Evolutionary conservation across 2,888 invertebrate genomes (phyloP).

Genomic region (Tiliacea aurago): DNA sequence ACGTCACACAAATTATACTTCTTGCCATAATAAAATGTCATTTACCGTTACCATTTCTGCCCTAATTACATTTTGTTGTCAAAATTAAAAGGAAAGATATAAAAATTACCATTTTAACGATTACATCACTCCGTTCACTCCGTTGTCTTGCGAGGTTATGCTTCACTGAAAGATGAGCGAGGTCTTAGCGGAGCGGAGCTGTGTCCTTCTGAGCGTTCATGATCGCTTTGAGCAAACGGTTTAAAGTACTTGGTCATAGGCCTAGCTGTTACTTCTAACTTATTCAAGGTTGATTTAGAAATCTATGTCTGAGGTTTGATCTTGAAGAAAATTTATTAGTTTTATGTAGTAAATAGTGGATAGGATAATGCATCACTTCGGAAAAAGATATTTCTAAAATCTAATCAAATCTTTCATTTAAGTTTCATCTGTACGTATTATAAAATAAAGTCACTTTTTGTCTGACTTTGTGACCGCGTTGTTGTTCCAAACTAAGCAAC

Average conservation of each 20-base stretch:
- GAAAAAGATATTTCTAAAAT: neutral
- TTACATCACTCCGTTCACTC: neutral
- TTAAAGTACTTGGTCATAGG: neutral
- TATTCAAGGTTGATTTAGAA: slow-evolving; percentile 39
- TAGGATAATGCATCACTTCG: neutral
- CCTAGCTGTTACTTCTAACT: slow-evolving; percentile 29
- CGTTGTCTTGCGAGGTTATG: slow-evolving; percentile 2
- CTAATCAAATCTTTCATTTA: neutral
- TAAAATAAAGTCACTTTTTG: neutral
- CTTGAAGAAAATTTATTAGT: slow-evolving; percentile 5
- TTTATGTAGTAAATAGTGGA: neutral
- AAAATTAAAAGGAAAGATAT: slow-evolving; percentile 50
- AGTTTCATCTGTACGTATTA: neutral
- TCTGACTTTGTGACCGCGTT: no score
- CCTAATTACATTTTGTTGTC: slow-evolving; percentile 53
- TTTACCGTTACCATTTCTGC: slow-evolving; percentile 22
- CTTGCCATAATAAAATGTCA: neutral
- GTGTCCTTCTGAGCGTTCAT: slow-evolving; percentile 37
- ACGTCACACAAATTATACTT: no score
- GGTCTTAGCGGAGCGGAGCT: slow-evolving; percentile 18
- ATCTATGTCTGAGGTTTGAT: neutral
- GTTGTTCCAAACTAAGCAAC: no score
- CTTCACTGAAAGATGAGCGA: slow-evolving; percentile 40
- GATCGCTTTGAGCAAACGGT: slow-evolving; percentile 28
- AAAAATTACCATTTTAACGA: slow-evolving; percentile 45